phyloP scores from a whole-genome alignment of 1,140 invertebrate genomes.

The Brachionus angularis region DNA sequence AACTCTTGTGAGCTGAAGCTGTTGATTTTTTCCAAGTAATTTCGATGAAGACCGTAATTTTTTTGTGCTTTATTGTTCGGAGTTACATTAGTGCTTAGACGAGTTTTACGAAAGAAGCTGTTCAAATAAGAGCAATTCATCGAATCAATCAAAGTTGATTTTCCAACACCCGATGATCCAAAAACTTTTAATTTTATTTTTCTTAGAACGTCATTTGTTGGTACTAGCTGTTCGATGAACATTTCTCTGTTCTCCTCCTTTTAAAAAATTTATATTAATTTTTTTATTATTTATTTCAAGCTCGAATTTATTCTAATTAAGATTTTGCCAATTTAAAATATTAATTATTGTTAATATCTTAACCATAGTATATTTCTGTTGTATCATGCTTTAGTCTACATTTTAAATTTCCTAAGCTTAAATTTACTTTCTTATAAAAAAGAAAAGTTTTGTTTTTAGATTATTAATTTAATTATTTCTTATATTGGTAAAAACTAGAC shows the following conservation, averaged over 20 bases:
- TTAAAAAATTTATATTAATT: background rate
- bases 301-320: background rate
- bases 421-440: background rate
- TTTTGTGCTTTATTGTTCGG: conserved; percentile 11
- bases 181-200: conserved; percentile 72
- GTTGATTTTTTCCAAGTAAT: background rate
- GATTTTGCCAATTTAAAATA: too few relatives aligned
- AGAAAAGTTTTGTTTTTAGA: conserved; percentile 5
- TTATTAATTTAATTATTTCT: too few relatives aligned
- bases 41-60: conserved; percentile 8
- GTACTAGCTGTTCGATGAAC: conserved; percentile 69
- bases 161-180: conserved; percentile 72
- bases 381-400: too few relatives aligned
- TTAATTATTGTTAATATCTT: too few relatives aligned
- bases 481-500: too few relatives aligned
- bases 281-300: background rate
- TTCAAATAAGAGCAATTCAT: conserved; percentile 61
- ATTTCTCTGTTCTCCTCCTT: conserved; percentile 62
- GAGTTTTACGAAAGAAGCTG: conserved; percentile 50
- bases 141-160: conserved; percentile 69
- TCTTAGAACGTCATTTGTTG: conserved; percentile 62
- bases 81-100: conserved; percentile 41
- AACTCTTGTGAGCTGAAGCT: conserved; percentile 42
- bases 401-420: too few relatives aligned
- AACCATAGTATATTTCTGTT: too few relatives aligned